Conservation (phyloP, 2,113 vertebrate genomes). For the Puma concolor region DNA sequence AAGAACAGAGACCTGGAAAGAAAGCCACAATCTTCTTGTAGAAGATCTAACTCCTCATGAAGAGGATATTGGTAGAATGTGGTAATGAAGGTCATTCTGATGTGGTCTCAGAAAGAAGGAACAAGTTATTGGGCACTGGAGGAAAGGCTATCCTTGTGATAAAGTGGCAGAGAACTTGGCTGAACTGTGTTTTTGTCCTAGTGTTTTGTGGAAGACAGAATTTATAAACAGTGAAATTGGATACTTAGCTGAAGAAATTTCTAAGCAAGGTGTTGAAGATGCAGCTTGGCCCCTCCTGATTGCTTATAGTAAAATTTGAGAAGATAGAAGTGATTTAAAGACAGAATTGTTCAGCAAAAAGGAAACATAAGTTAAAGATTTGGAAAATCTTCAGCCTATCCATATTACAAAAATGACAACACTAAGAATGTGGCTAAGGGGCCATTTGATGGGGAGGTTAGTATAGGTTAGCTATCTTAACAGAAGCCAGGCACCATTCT, state of each 20-base stretch:
- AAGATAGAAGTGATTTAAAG: not conserved
- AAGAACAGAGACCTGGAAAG: not conserved
- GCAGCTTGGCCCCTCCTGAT: not conserved
- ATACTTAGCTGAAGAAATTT: not conserved
- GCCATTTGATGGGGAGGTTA: not conserved
- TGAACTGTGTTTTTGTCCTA: not conserved
- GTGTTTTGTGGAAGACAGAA: not conserved
- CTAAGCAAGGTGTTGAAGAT: not conserved
- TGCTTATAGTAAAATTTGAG: not conserved
- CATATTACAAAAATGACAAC: not conserved
- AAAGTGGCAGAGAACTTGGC: not conserved
- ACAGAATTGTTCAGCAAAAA: not conserved
- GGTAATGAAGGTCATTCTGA: not conserved
- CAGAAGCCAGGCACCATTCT: not conserved
- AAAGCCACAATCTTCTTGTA: not conserved
- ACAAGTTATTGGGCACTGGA: not conserved
- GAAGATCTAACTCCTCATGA: not conserved
- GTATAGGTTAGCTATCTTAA: not conserved
- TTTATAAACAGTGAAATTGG: not conserved
- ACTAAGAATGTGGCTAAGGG: not conserved
- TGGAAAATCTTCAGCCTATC: not conserved
- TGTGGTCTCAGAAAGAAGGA: not conserved
- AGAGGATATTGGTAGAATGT: not conserved
- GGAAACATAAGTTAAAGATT: not conserved
- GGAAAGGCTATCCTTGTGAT: not conserved